Conservation (phyloP, 2,888 invertebrate genomes). For the Drosophila fungiperda region DNA sequence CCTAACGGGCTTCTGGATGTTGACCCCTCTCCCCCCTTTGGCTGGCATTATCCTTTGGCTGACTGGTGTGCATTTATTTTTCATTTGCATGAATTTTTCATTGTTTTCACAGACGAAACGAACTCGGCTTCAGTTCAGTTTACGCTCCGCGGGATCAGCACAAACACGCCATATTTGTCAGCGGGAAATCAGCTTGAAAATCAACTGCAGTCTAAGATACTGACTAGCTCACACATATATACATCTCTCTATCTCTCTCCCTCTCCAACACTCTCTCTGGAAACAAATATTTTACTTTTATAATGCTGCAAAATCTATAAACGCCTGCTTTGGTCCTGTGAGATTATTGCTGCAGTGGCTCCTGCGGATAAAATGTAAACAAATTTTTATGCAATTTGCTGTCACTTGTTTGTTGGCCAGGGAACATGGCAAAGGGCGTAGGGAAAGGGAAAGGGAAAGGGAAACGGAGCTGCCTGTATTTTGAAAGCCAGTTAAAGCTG, state of each 20-base stretch:
- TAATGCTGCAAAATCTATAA: conserved; percentile 70
- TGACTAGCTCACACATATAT: conserved; percentile 52
- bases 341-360: conserved; percentile 18
- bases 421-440: background rate
- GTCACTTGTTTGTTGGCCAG: conserved; percentile 55
- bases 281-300: conserved; percentile 67
- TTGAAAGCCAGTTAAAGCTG: conserved; percentile 13
- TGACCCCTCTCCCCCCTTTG: background rate
- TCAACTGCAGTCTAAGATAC: conserved; percentile 33
- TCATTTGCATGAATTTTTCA: conserved; percentile 84
- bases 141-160: conserved; percentile 74
- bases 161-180: conserved; percentile 82
- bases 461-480: background rate
- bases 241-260: conserved; percentile 47
- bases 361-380: conserved; percentile 58
- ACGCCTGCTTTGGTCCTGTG: conserved; percentile 21
- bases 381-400: conserved; percentile 73
- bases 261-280: conserved; percentile 28
- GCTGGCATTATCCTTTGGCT: conserved; percentile 71
- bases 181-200: conserved; percentile 76
- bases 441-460: background rate
- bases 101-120: conserved; percentile 74
- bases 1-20: conserved; percentile 23
- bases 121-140: conserved; percentile 60
- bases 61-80: conserved; percentile 83